phyloP scores from a whole-genome alignment of 1,140 invertebrate genomes.

The Amphibalanus amphitrite region DNA sequence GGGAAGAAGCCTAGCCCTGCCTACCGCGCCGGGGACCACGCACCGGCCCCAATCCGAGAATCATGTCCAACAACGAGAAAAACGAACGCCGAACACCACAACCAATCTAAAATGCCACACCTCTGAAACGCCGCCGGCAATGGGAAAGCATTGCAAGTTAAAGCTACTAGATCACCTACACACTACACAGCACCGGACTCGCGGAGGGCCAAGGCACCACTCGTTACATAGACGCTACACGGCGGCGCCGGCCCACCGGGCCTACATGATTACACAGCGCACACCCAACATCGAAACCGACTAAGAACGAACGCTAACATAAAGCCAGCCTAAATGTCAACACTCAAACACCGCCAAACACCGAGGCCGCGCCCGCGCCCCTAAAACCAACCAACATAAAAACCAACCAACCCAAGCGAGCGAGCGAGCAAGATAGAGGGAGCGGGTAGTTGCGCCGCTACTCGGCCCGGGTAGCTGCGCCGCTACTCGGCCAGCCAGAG shows the following conservation, averaged over 20 bases:
- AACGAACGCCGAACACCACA: background rate
- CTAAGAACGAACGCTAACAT: background rate
- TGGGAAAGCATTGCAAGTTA: slow-evolving; percentile 1
- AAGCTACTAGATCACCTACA: background rate
- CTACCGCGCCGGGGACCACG: too few relatives aligned
- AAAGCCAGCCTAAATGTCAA: background rate
- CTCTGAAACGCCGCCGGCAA: background rate
- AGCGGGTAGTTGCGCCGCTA: too few relatives aligned
- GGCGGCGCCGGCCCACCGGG: too few relatives aligned
- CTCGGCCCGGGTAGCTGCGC: too few relatives aligned
- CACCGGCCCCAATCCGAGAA: background rate
- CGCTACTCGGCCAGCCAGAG: too few relatives aligned
- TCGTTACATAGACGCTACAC: background rate
- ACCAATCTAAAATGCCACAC: background rate
- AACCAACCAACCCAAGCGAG: background rate
- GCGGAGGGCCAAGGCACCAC: background rate
- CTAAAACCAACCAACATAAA: slow-evolving; percentile 1
- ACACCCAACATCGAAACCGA: background rate
- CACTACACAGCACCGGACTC: background rate
- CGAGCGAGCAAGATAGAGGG: background rate
- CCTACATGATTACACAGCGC: background rate
- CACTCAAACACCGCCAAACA: background rate
- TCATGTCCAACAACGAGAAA: background rate
- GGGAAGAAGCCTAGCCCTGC: too few relatives aligned
- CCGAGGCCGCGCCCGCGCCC: background rate